Base-by-base conservation (phyloP, 2,888 invertebrate genomes). In the Eremobia ochroleuca region DNA sequence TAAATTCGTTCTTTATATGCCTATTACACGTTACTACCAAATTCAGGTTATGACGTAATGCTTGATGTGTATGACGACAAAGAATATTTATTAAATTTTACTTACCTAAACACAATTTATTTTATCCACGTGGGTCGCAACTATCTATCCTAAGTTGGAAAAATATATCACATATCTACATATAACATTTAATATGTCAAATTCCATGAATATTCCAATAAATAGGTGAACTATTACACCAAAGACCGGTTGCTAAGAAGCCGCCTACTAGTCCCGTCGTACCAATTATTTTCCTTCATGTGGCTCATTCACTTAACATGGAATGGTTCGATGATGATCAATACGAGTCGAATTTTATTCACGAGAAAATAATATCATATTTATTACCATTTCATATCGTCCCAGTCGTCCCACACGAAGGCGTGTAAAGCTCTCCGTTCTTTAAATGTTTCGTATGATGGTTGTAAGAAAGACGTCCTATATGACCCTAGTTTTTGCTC, bases 1-100 rank as follows among this genome's bases (percentile, higher is more conserved):
- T 76, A 77, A 70, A 84, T 73, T 70, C 34, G 70, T 73, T 77
- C 37, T 84, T 82, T 85, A 75, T 73, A n/a, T 55, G 15, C 66
- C 55, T 74, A 77, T 61, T 49, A 40, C 55, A 65, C 58, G 13
- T 43, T 70, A 69, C 65, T 72, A 68, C 46, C 66, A 40, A 67
- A 73, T 58, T 58, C 40, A 55, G 25, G 21, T 34, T 52, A 15
- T 71, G 74, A 74, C 62, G 77, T 71, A 64, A 49, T 55, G 13
- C 13, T 28, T 8, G 21, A 13, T 58, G n/a, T 40, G 6, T 61
- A 59, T 83, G 83, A 78, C 79, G 73, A 68, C 55, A 65, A 55
- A 11, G 18, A n/a, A 25, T 31, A 11, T 31, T 68, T 82, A 46
- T 58, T 64, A n/a, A 4, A 21, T 59, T 62, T 65, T 31, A 69